phyloP scores from a whole-genome alignment of 2,797 vertebrate species.

The Yasuhikotakia modesta region DNA sequence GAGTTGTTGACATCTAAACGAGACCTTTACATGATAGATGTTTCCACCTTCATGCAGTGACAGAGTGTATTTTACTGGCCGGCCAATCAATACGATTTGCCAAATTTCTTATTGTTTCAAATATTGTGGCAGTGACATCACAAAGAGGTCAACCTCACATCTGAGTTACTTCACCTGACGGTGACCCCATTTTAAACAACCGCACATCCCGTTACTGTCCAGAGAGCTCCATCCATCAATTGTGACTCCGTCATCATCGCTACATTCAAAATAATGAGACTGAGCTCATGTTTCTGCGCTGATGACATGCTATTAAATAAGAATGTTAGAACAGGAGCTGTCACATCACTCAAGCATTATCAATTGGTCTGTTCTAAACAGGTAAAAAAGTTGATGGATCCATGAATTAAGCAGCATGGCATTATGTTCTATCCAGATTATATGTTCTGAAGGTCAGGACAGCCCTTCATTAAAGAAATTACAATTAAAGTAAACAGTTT shows the following conservation, averaged over 20 bases:
- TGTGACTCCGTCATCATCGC: neutral
- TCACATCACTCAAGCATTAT: slow-evolving; percentile 31
- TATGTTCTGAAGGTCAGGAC: neutral
- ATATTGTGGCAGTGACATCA: slow-evolving; percentile 17
- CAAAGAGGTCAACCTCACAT: slow-evolving; percentile 31
- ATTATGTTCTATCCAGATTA: neutral
- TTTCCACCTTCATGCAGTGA: slow-evolving; percentile 11
- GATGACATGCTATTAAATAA: slow-evolving; percentile 38
- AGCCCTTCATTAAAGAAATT: neutral
- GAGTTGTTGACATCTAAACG: slow-evolving; percentile 29
- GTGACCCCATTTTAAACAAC: slow-evolving; percentile 34
- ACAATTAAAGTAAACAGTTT: neutral
- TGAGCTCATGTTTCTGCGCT: slow-evolving; percentile 35
- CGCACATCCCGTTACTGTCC: slow-evolving; percentile 19
- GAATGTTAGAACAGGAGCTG: neutral
- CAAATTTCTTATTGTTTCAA: slow-evolving; percentile 36
- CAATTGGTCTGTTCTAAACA: neutral
- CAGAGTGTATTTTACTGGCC: slow-evolving; percentile 26
- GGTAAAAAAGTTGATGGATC: neutral
- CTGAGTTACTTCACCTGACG: slow-evolving; percentile 18
- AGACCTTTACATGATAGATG: slow-evolving; percentile 34
- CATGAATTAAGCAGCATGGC: slow-evolving; percentile 1
- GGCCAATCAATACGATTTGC: slow-evolving; percentile 47
- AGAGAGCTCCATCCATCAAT: slow-evolving; percentile 34
- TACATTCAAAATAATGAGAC: slow-evolving; percentile 24